Conservation (phyloP, 2,797 vertebrate species). For the Kryptolebias ocellatus region DNA sequence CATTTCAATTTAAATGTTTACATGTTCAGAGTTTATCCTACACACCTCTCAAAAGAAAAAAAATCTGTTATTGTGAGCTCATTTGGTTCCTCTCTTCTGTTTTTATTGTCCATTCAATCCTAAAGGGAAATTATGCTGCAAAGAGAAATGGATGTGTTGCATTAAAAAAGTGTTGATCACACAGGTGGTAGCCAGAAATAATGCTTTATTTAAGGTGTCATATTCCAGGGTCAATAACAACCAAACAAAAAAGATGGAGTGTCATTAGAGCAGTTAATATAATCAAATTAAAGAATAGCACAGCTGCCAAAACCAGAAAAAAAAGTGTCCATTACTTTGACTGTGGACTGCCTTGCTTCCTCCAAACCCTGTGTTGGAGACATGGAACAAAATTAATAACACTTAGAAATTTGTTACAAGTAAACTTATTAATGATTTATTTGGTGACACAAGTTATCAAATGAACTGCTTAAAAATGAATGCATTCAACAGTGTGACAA, state of each 20-base stretch:
- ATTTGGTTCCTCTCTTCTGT: neutral
- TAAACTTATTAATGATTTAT: conserved; percentile 10
- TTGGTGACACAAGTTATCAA: conserved; percentile 10
- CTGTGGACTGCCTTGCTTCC: neutral
- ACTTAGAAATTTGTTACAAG: conserved; percentile 1
- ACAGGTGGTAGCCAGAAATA: neutral
- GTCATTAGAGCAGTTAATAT: neutral
- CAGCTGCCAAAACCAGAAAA: conserved; percentile 1
- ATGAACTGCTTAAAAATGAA: neutral
- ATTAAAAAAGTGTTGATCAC: neutral
- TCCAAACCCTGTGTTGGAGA: neutral
- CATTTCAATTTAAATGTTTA: too few relatives aligned
- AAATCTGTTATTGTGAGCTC: too few relatives aligned
- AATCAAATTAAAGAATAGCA: neutral
- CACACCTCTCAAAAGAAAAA: too few relatives aligned
- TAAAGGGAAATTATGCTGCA: neutral
- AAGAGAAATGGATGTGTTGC: neutral
- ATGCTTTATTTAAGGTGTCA: neutral
- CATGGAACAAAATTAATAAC: neutral
- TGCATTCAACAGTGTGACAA: neutral
- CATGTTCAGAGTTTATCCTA: too few relatives aligned
- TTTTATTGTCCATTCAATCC: neutral
- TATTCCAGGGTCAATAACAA: neutral
- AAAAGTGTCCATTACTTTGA: neutral
- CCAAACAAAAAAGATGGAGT: neutral